Base-by-base conservation (phyloP, 2,797 vertebrate genomes). In the Schizopygopsis pylzovi region DNA sequence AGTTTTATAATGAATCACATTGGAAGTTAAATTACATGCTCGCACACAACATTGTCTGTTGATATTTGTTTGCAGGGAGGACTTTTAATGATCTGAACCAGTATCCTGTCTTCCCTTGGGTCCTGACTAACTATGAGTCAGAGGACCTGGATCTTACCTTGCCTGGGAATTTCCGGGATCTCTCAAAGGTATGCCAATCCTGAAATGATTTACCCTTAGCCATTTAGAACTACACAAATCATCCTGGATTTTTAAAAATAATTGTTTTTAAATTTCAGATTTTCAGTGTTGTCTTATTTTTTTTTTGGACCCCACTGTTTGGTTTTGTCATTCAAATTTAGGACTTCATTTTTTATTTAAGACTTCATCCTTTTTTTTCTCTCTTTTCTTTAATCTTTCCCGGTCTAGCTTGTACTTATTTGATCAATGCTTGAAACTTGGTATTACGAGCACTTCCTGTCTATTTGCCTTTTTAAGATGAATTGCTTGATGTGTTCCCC, bases 11-110 rank as follows among this genome's bases (percentile, higher is more conserved):
- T 39, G 22, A 22, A 78, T 59, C 12, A 15, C 8, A 59, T 56
- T 52, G 43, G 25, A 15, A 28, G 47, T 9, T 10, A 13, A 28
- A 47, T 54, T 16, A 43, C 22, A 15, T 10, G 22, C 33, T 82
- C n/a, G 3, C 2, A 45, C 3, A 45, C 41, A 59, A 18, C 12
- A 6, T 79, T 10, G 12, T 47, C 11, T 54, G 43, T 56, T 37
- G 63, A 47, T 76, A 33, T 20, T 73, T 72, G 15, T 45, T 72
- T 84, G 81, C 88, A 99, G 98, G 98, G 89, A 97, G 98, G 93
- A 99, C 98, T 0, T 99, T 99, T 86, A 99, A 99, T 90, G 98
- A 99, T 91, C 93, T 99, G 91, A 99, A 99, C 93, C 98, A 99
- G 91, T 99, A 99, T 88, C 98, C 98, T 0, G 95, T 99, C 87